These are phyloP conservation scores for Crocodylus rhombifer DNA, from an alignment of 2,797 vertebrate species.

Conservation along the genomic window DNA sequence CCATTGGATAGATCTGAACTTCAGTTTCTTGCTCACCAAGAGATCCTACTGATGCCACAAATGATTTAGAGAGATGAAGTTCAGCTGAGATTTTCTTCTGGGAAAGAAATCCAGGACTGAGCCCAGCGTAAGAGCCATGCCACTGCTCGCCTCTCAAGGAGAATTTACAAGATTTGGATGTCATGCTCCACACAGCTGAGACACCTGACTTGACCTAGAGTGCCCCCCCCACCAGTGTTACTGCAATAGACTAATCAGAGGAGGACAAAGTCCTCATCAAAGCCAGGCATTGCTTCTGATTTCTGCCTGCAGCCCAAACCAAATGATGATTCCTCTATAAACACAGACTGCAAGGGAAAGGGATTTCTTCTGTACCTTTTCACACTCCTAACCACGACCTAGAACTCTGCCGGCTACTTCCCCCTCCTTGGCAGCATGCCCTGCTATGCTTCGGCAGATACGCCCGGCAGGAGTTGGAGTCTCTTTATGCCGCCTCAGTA, in stretches of 20 bases:
- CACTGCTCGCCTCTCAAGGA: too few relatives aligned
- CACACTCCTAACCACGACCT: background rate
- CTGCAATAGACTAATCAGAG: too few relatives aligned
- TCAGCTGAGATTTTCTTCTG: too few relatives aligned
- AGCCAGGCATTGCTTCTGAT: background rate
- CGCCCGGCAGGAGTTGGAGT: conserved; percentile 4
- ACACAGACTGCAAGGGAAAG: background rate
- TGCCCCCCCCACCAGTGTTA: too few relatives aligned
- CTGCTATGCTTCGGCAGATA: conserved; percentile 28
- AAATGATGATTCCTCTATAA: background rate
- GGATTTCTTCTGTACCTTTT: background rate
- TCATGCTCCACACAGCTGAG: too few relatives aligned
- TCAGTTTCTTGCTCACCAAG: too few relatives aligned
- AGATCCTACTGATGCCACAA: too few relatives aligned
- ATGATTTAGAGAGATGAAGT: too few relatives aligned
- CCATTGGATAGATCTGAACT: too few relatives aligned
- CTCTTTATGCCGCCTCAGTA: conserved; percentile 37
- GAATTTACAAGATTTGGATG: too few relatives aligned
- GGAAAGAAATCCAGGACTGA: too few relatives aligned
- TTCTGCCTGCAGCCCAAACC: background rate
- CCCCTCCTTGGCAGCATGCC: background rate
- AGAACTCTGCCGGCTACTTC: background rate
- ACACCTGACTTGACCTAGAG: background rate
- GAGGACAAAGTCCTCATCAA: background rate
- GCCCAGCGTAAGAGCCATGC: too few relatives aligned